These are phyloP conservation scores for Climacteris rufus DNA, from an alignment of 2,113 vertebrate species.

Conservation along the genomic window DNA sequence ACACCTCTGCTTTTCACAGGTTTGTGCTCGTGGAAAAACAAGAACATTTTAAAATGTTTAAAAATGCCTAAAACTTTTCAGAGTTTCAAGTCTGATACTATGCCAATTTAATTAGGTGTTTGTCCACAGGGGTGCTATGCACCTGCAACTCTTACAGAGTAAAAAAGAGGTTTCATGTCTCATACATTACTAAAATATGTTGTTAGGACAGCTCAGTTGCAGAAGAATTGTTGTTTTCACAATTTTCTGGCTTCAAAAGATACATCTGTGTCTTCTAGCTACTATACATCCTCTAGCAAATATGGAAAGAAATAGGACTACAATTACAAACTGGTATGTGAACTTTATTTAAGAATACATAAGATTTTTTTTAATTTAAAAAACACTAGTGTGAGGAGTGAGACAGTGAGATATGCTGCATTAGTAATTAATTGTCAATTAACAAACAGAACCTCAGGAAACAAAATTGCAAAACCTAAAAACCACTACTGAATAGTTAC, in stretches of 20 bases:
- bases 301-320: neutral
- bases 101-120: neutral
- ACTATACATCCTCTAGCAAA: neutral
- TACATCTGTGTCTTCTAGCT: neutral
- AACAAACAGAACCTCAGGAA: neutral
- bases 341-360: neutral
- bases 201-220: neutral
- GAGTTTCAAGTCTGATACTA: neutral
- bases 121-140: neutral
- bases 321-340: neutral
- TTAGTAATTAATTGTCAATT: neutral
- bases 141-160: neutral
- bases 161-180: neutral
- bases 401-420: neutral
- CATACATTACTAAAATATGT: rapidly evolving
- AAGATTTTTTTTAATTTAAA: neutral
- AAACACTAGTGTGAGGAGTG: neutral
- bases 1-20: neutral
- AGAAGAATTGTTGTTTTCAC: neutral
- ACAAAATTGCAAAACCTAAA: neutral
- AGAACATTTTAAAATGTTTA: neutral
- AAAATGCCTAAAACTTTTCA: neutral
- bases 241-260: neutral
- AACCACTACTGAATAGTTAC: neutral
- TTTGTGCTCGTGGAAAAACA: neutral